Evolutionary conservation across 2,113 vertebrate species (phyloP).

Genomic region (Anguilla japonica): DNA sequence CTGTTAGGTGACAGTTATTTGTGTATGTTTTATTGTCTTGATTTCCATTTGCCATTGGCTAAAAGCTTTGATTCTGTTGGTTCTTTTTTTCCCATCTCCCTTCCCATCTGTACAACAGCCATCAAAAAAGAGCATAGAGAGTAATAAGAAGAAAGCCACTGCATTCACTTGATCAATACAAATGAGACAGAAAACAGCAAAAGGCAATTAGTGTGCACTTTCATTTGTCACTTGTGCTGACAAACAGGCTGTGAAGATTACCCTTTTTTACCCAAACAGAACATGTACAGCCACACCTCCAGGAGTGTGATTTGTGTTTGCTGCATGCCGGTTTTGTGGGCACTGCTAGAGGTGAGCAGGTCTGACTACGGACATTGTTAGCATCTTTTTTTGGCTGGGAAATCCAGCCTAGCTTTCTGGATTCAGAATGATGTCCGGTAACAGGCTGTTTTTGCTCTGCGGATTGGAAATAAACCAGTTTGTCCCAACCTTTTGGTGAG

Average conservation of each 20-base stretch:
- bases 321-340: background rate
- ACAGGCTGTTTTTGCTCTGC: background rate
- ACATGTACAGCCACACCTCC: background rate
- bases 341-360: background rate
- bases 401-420: background rate
- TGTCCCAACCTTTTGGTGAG: background rate
- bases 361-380: background rate
- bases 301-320: background rate
- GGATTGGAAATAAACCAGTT: background rate
- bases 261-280: background rate
- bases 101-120: background rate
- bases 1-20: conserved; percentile 1
- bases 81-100: background rate
- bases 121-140: background rate
- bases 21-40: background rate
- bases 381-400: background rate
- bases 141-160: background rate
- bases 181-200: background rate
- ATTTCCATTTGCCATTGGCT: background rate
- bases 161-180: background rate
- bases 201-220: background rate
- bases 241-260: background rate
- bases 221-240: background rate
- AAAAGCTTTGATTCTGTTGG: background rate
- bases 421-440: background rate